These are phyloP conservation scores for Cacatua alba DNA, from an alignment of 2,113 vertebrate genomes.

Conservation along the genomic window DNA sequence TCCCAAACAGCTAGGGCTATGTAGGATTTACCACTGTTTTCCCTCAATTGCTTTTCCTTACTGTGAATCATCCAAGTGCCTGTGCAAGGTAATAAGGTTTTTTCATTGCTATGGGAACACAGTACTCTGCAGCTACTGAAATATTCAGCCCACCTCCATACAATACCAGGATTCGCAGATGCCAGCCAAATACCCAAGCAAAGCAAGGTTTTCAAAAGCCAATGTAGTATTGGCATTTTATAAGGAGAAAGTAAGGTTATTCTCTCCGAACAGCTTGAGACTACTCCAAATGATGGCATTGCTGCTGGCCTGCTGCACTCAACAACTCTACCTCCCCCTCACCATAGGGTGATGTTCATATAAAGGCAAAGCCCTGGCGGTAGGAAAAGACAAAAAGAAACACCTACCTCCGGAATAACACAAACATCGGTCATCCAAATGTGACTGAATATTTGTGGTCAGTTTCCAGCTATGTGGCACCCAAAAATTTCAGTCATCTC, in stretches of 20 bases:
- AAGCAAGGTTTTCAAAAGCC: constrained; percentile 10
- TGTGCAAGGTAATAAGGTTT: not conserved
- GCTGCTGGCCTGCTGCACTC: not conserved
- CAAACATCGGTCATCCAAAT: not conserved
- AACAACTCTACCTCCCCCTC: not conserved
- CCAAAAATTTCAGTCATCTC: not conserved
- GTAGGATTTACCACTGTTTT: not conserved
- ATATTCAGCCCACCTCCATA: constrained; percentile 13
- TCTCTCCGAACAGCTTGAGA: not conserved
- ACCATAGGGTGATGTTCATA: not conserved
- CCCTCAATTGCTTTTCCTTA: not conserved
- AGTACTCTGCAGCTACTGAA: not conserved
- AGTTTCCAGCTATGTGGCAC: not conserved
- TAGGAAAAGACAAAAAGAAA: not conserved
- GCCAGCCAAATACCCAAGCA: constrained; percentile 21
- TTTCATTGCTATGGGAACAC: constrained; percentile 59
- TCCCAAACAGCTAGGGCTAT: not conserved
- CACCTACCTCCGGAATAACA: not conserved
- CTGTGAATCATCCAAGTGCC: constrained; percentile 3
- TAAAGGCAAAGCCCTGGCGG: not conserved
- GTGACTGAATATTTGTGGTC: not conserved
- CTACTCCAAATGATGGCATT: not conserved
- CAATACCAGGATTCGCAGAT: not conserved
- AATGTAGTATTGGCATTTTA: not conserved
- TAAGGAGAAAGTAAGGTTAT: constrained; percentile 6